Percentiles rank a stretch among this genome's conserved stretches.
These are phyloP conservation scores for Eustalomyia histrio DNA, from an alignment of 2,888 invertebrate species.

Conservation along the genomic window DNA sequence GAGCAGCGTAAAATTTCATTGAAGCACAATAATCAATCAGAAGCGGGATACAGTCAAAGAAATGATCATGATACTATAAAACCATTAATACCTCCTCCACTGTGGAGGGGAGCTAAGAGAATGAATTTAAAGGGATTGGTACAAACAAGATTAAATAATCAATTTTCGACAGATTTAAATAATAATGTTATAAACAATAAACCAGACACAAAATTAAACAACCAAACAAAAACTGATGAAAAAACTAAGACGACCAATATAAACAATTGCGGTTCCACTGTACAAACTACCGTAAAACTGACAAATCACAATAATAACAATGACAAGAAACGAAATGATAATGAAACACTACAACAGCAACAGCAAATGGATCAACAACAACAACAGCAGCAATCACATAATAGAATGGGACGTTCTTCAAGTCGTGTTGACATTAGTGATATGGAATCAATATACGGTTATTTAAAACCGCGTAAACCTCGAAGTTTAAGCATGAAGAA, in stretches of 20 bases:
- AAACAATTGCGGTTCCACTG: conserved; percentile 4
- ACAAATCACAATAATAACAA: conserved; percentile 48
- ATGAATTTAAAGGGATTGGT: conserved; percentile 47
- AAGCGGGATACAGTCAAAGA: conserved; percentile 28
- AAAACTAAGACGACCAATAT: conserved; percentile 41
- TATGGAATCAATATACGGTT: conserved; percentile 79
- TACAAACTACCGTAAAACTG: conserved; percentile 35
- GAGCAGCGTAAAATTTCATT: conserved; percentile 43
- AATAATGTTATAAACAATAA: conserved; percentile 51
- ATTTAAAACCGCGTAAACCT: conserved; percentile 78
- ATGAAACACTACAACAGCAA: conserved; percentile 16
- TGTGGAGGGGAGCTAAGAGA: conserved; percentile 56
- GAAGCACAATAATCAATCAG: not conserved
- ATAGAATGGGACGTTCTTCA: conserved; percentile 72
- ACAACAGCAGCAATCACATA: conserved; percentile 63
- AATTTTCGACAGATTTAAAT: conserved; percentile 42
- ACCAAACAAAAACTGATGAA: conserved; percentile 65
- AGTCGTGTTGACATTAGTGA: conserved; percentile 77
- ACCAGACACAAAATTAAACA: conserved; percentile 34
- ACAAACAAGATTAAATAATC: conserved; percentile 34
- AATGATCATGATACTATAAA: conserved; percentile 58
- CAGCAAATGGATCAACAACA: conserved; percentile 55
- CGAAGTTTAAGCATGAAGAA: conserved; percentile 78
- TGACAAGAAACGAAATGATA: conserved; percentile 13
- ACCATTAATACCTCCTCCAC: conserved; percentile 51